phyloP scores from a whole-genome alignment of 2,113 vertebrate species.

The Hyperoodon ampullatus region DNA sequence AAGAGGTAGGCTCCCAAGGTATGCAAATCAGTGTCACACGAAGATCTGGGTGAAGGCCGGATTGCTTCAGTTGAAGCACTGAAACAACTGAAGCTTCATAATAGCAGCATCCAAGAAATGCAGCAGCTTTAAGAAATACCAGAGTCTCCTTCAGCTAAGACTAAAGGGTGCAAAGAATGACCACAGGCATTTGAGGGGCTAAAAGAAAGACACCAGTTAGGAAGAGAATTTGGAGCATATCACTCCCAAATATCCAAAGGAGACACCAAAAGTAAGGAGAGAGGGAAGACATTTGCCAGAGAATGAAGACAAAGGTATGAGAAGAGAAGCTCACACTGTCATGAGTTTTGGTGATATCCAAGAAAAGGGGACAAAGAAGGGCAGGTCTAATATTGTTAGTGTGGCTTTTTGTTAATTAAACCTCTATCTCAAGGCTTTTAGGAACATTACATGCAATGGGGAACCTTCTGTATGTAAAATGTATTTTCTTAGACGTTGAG shows the following conservation, averaged over 20 bases:
- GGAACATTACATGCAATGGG: background rate
- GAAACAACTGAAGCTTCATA: background rate
- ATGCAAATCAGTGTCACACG: background rate
- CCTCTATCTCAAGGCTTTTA: background rate
- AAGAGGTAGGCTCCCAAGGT: background rate
- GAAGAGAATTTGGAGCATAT: background rate
- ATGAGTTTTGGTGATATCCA: background rate
- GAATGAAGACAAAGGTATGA: background rate
- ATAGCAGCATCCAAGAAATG: background rate
- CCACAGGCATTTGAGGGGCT: background rate
- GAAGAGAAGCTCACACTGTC: background rate
- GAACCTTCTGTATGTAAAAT: background rate
- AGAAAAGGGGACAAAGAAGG: background rate
- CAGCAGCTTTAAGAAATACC: background rate
- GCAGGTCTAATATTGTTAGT: background rate
- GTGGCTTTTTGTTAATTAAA: background rate
- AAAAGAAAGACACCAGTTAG: background rate
- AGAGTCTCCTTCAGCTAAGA: background rate
- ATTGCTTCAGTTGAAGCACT: background rate
- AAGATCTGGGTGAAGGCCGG: background rate
- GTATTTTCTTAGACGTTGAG: background rate
- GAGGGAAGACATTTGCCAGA: background rate
- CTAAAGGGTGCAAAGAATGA: background rate
- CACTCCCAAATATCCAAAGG: background rate
- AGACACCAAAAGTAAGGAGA: background rate